Evolutionary conservation across 2,888 invertebrate species (phyloP), one percentile per base, ranked within the genome.

Genomic region (Drosophila emarginata): DNA sequence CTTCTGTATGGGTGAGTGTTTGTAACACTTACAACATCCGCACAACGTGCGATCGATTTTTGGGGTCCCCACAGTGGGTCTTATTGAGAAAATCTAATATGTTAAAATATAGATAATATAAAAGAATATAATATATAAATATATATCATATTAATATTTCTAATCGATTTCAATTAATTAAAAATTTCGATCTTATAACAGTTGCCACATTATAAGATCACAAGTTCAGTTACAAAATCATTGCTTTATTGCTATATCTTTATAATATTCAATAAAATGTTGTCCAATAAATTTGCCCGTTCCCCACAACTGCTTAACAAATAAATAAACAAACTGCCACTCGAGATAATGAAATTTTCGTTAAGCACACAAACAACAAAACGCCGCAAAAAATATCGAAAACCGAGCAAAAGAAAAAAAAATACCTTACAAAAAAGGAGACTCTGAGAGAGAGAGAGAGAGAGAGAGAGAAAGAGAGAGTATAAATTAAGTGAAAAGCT

Each of bases 41-140:
- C 63, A 76, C 65, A 79, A 70, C 72, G 76, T 79, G 80, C 70
- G 84, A 84, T 84, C 84, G 84, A 86, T 84, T 84, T 84, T 84
- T 81, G 69, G 68, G 68, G 58, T 52, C 14, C 59, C 64, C 66
- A 77, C 78, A 70, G 77, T 78, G 68, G 59, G 40, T 45, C 23
- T 15, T 61, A 54, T 51, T 56, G 40, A 64, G 32, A 9, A 32
- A 21, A 2, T 45, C 45, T 12, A 1, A 45, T 21, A 45, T 45
- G 4, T n/a, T n/a, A 12, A 37, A 37, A n/a, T 37, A n/a, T n/a
- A n/a, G n/a, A n/a, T 1, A 4, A 32, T 32, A 32, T 9, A 9
- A 7, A 7, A 2, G 9, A 1, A 1, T 9, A 2, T 32, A 32
- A 32, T 32, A 32, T 4, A 37, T n/a, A 37, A 11, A 0, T 37